These are phyloP conservation scores for Lepas anatifera DNA, from an alignment of 2,888 invertebrate genomes.

Conservation along the genomic window DNA sequence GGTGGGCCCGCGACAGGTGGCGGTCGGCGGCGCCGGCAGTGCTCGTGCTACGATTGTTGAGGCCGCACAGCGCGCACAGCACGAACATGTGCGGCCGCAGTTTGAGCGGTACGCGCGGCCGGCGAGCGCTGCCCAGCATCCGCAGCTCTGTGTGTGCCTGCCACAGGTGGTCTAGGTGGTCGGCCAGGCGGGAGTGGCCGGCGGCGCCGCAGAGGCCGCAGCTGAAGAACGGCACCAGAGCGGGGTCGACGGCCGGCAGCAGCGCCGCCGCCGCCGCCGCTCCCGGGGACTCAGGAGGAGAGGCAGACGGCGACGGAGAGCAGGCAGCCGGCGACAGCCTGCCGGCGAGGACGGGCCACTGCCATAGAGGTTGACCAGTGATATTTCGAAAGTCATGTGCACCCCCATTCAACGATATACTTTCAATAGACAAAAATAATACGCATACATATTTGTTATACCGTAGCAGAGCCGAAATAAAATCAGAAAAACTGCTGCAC, in stretches of 20 bases:
- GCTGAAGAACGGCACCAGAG: background rate
- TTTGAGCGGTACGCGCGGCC: constrained; percentile 1
- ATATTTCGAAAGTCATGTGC: no score
- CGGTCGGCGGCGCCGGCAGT: background rate
- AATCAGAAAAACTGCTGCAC: no score
- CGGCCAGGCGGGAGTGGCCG: background rate
- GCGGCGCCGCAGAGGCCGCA: constrained; percentile 5
- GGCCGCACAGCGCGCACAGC: background rate
- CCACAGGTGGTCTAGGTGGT: background rate
- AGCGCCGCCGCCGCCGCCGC: background rate
- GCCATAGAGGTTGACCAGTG: no score
- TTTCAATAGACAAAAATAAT: no score
- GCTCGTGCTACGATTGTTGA: constrained; percentile 1
- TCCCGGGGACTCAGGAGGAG: no score
- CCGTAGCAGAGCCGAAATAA: no score
- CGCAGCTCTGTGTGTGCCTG: background rate
- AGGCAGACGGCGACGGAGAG: no score
- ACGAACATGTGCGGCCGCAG: constrained; percentile 10
- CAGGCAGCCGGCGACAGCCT: no score
- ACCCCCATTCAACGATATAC: no score
- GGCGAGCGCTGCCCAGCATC: constrained; percentile 5
- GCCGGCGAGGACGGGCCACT: no score
- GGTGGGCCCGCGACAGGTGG: background rate
- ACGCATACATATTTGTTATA: no score
- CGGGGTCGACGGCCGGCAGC: background rate